Percentiles rank a stretch among this genome's conserved stretches.
These are phyloP conservation scores for Phyllotreta cruciferae DNA, from an alignment of 2,888 invertebrate genomes.

Conservation along the genomic window DNA sequence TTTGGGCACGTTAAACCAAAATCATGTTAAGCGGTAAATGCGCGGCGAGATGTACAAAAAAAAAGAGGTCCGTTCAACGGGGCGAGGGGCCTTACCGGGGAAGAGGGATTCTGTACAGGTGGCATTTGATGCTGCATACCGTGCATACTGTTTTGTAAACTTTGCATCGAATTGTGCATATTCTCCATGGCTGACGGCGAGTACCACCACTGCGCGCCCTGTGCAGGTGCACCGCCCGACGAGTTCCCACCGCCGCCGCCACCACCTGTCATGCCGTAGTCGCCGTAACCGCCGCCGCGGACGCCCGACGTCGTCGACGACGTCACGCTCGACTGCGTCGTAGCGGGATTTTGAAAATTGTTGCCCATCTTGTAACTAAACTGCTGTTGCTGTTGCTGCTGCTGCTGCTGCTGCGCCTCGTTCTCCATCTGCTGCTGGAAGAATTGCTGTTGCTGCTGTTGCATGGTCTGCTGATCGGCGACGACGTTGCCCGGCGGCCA, in stretches of 20 bases:
- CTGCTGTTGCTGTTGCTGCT: conserved; percentile 68
- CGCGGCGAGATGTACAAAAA: conserved; percentile 6
- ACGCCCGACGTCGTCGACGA: conserved; percentile 64
- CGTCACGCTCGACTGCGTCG: conserved; percentile 69
- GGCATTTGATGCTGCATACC: conserved; percentile 51
- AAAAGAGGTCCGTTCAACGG: not conserved
- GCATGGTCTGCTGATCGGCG: conserved; percentile 58
- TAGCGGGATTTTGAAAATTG: conserved; percentile 78
- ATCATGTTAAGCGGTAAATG: too few species aligned
- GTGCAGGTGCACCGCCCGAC: conserved; percentile 60
- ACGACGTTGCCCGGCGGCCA: conserved; percentile 66
- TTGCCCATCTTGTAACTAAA: conserved; percentile 88
- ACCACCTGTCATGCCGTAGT: conserved; percentile 66
- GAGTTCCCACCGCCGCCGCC: conserved; percentile 42
- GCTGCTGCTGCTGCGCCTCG: conserved; percentile 52
- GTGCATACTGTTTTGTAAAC: conserved; percentile 52
- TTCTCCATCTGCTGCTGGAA: conserved; percentile 54
- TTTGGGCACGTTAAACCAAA: too few species aligned
- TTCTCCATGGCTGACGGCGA: conserved; percentile 67
- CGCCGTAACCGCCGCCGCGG: conserved; percentile 63
- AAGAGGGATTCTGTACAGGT: conserved; percentile 59
- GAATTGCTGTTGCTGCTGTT: conserved; percentile 49
- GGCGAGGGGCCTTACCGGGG: conserved; percentile 53
- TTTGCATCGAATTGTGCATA: conserved; percentile 68
- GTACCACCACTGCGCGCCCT: conserved; percentile 79